Evolutionary conservation across 2,797 vertebrate genomes (phyloP), one percentile per base, ranked within the genome.

Genomic region (Sebastes glaucus): DNA sequence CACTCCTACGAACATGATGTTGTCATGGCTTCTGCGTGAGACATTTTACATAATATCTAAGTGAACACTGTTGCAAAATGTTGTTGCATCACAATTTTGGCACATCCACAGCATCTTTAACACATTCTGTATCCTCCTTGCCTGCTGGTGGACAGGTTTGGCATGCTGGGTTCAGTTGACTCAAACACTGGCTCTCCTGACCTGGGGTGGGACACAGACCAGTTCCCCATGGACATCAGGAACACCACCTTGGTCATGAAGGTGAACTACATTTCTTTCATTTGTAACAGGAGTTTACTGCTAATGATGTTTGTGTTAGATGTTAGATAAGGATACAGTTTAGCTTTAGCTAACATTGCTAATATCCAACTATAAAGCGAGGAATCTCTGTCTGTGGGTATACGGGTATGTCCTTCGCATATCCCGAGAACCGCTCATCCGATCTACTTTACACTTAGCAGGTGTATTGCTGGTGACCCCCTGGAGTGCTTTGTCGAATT

Each of bases 141-240:
- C 66, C 61, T 42, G 27, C 28, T 77, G 73, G 14, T 65, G 76
- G 16, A 42, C 84, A 94, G 95, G 27, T 92, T 95, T 57, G 93
- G 89, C 28, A 95, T 95, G 94, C 78, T 95, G 84, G 95, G 95
- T 4, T 95, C 94, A 2, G 94, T 95, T 5, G 95, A 95, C 68
- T 89, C 95, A 9, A 95, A 95, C 87, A 95, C 93, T 0, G 94
- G 93, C 18, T 94, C 93, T 70, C 91, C 95, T 74, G 93, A 95
- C 86, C 85, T 94, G 65, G 94, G 93, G 1, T 95, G 93, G 94
- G 94, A 95, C 88, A 95, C 94, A 0, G 89, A 95, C 74, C 94
- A 95, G 89, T 94, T 94, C 84, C 95, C 93, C 68, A 95, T 95
- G 94, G 95, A 95, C 87, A 92, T 93, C 80, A 91, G 74, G 80